Percentiles rank a stretch among this genome's conserved stretches.
Evolutionary conservation across 1,140 invertebrate genomes (phyloP).

Genomic region (Agrypnia vestita): DNA sequence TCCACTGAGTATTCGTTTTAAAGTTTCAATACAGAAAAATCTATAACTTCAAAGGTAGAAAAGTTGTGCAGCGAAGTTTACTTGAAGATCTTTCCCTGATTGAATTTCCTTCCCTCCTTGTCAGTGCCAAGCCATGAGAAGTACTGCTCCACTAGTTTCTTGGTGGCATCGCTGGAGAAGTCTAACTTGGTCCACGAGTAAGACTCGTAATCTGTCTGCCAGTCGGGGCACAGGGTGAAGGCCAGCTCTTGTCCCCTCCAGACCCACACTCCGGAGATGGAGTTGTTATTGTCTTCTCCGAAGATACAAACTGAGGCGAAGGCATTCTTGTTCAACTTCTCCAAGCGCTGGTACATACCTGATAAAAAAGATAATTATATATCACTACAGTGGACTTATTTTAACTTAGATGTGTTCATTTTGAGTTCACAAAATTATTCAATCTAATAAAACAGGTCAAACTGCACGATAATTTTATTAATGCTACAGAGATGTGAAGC

Average conservation of each 20-base stretch:
- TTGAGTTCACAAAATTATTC: no score
- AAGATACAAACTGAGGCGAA: slow-evolving; percentile 96
- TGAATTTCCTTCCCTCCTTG: slow-evolving; percentile 93
- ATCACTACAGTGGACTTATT: not conserved
- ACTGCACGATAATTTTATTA: no score
- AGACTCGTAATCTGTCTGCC: slow-evolving; percentile 97
- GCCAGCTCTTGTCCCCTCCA: slow-evolving; percentile 97
- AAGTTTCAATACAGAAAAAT: slow-evolving; percentile 13
- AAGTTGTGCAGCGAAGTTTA: slow-evolving; percentile 66
- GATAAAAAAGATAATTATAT: slow-evolving; percentile 47
- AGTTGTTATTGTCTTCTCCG: slow-evolving; percentile 92
- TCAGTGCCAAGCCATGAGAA: slow-evolving; percentile 93
- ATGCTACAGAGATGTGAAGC: no score
- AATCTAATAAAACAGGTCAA: no score
- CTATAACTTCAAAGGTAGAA: slow-evolving; percentile 36
- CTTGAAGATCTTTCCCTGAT: slow-evolving; percentile 99
- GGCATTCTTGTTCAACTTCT: slow-evolving; percentile 97
- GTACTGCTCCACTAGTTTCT: slow-evolving; percentile 93
- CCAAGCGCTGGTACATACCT: slow-evolving; percentile 97
- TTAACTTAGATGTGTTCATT: no score
- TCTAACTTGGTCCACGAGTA: slow-evolving; percentile 98
- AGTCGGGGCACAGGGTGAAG: slow-evolving; percentile 91
- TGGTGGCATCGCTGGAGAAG: slow-evolving; percentile 85
- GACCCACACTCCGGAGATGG: slow-evolving; percentile 97
- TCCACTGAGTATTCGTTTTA: slow-evolving; percentile 28